Evolutionary conservation across 1,140 invertebrate species (phyloP), one percentile per base, ranked within the genome.

Genomic region (Drosophila jambulina): DNA sequence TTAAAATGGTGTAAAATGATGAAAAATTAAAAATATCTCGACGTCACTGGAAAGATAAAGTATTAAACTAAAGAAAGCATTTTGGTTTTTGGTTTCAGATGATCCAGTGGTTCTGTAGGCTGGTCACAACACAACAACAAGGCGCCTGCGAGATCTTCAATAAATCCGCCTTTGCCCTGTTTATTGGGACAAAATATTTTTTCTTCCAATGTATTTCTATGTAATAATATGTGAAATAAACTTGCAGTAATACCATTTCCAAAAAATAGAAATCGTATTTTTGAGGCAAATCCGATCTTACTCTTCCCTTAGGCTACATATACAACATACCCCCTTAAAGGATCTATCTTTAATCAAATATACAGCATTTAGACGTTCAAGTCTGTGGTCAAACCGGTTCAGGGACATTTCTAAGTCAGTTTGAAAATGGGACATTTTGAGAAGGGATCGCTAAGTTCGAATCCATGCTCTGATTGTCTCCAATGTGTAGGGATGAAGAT

Each of bases 31-130:
- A 43, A 13, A 13, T 21, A 12, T 43, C 4, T 43, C 10, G 42
- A 21, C 4, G 42, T 45, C 43, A 45, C 43, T 45, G 43, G 19
- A 45, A 21, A 13, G 12, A 21, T 45, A 12, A 21, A 43, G 42
- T 21, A 43, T 43, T 21, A 45, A 45, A 45, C 42, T 43, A 43
- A 43, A 43, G 19, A 21, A 45, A 21, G 19, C 5, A 13, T 45
- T 45, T 45, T 23, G 43, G 43, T 45, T 45, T 21, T 45, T 21
- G 19, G 43, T 45, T 45, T 45, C 43, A 45, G 43, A 45, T 45
- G 43, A 19, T 45, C 43, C 43, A 45, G 19, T 45, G 19, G 21
- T 45, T 45, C 43, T 45, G 43, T 45, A 45, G 19, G 19, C 43
- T 45, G 43, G 19, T 45, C 43, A 45, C 43, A 12, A 21, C 43